phyloP scores from a whole-genome alignment of 2,113 vertebrate genomes.

The Cinclus cinclus region DNA sequence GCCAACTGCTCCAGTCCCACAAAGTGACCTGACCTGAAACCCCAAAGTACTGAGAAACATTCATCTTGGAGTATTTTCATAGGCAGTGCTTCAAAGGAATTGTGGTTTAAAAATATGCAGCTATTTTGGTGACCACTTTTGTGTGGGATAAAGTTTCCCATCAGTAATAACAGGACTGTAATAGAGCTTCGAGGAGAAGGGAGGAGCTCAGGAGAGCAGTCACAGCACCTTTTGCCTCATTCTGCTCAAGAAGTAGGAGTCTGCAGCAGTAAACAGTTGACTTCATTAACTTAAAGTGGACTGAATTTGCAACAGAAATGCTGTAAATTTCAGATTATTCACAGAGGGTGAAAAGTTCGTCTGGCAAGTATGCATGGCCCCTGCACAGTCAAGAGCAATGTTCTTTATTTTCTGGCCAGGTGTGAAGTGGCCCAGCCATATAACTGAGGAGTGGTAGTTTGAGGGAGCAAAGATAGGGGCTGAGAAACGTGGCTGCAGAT shows the following conservation, averaged over 20 bases:
- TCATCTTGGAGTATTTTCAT: conserved; percentile 65
- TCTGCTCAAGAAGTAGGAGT: neutral
- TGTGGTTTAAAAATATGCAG: conserved; percentile 72
- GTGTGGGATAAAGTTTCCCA: conserved; percentile 78
- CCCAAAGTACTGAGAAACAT: conserved; percentile 69
- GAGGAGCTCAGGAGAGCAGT: neutral
- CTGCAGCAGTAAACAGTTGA: neutral
- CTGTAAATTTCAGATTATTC: neutral
- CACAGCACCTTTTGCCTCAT: neutral
- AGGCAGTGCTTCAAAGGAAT: conserved; percentile 76
- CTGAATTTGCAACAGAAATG: neutral
- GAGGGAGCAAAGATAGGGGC: neutral
- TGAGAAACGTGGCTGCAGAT: neutral
- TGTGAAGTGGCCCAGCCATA: neutral
- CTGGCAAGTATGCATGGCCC: neutral
- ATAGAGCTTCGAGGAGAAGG: conserved; percentile 34
- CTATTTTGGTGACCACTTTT: conserved; percentile 79
- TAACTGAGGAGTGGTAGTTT: neutral
- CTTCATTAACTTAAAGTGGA: neutral
- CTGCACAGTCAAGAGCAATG: neutral
- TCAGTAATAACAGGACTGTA: conserved; percentile 51
- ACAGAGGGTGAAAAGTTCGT: neutral
- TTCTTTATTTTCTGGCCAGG: neutral
- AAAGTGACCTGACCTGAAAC: conserved; percentile 59
- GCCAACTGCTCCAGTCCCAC: conserved; percentile 65